Conservation (phyloP, 2,113 vertebrate genomes). For the Gnathonemus echidnorhynchus region DNA sequence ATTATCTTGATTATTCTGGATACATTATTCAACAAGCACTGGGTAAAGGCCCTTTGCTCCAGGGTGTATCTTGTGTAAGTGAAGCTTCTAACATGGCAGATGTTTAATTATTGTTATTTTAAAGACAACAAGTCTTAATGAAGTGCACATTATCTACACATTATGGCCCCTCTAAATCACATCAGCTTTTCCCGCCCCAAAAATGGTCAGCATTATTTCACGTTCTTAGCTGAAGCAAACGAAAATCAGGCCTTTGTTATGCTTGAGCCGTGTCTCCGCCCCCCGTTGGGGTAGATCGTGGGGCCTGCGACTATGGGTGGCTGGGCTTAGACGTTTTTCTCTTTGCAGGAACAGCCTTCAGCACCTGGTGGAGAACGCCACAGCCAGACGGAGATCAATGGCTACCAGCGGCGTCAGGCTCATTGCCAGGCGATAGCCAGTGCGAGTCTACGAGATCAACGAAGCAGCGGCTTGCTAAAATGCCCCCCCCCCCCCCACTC, state of each 20-base stretch:
- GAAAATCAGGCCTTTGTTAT: background rate
- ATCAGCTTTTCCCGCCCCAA: slow-evolving; percentile 21
- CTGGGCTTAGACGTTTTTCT: background rate
- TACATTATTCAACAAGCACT: slow-evolving; percentile 46
- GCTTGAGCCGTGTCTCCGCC: background rate
- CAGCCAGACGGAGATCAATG: background rate
- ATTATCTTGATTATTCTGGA: slow-evolving; percentile 65
- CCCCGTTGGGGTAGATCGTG: slow-evolving; percentile 21
- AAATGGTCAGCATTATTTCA: slow-evolving; percentile 26
- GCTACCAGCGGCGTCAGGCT: background rate
- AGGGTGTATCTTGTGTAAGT: slow-evolving; percentile 51
- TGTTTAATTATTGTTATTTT: slow-evolving; percentile 64
- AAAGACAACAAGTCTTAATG: slow-evolving; percentile 44
- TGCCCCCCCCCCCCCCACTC: background rate
- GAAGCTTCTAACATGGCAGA: slow-evolving; percentile 57
- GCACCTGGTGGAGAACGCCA: background rate
- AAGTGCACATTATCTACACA: slow-evolving; percentile 42
- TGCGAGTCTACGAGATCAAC: background rate
- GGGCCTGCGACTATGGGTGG: background rate
- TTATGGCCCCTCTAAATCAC: slow-evolving; percentile 30
- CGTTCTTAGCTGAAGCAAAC: background rate
- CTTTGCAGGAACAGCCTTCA: background rate
- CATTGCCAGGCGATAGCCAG: background rate
- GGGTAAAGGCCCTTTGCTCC: slow-evolving; percentile 47
- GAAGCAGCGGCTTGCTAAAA: background rate